Base-by-base conservation (phyloP, 2,797 vertebrate species). In the Poecilia wingei region DNA sequence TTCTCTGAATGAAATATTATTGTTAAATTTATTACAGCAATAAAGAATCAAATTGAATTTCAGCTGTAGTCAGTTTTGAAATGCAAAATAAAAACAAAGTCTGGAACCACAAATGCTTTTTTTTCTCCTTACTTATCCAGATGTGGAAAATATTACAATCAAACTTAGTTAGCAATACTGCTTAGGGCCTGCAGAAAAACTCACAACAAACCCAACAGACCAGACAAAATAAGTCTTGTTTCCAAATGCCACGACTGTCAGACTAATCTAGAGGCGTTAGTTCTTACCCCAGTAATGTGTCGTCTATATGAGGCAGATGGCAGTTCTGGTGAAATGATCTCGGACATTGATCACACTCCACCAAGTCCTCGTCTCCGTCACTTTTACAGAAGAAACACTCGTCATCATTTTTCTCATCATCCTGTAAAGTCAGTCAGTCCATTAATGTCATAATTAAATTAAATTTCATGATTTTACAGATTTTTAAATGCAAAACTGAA, bases 311-410 rank as follows among this genome's bases (percentile, higher is more conserved):
- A 55, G 95, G 95, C 8, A 96, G 83, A 81, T 96, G 95, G 76
- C 95, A 96, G 2, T 33, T 18, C 47, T 76, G 57, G 84, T 96
- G 95, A 86, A 95, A 96, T 66, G 94, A 89, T 59, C 88, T 91
- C 1, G 95, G 95, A 57, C 95, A 96, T 0, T 46, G 0, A 9
- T 96, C 94, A 75, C 95, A 96, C 68, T 72, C 36, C 28, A 94
- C 90, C 70, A 95, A 75, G 0, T 72, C 0, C 18, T 59, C 76
- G 0, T 14, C 75, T 3, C 41, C 68, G 3, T 28, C 64, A 2
- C 2, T 3, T 74, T 71, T 75, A 82, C 95, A 96, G 75, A 91
- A 41, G 68, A 22, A 93, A 73, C 95, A 96, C 75, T 90, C 79
- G 0, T 96, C 94, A 25, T 96, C 94, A 1, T 95, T 95, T 73